Conservation (phyloP, 2,888 invertebrate species). For the Venustoraphidia nigricollis region DNA sequence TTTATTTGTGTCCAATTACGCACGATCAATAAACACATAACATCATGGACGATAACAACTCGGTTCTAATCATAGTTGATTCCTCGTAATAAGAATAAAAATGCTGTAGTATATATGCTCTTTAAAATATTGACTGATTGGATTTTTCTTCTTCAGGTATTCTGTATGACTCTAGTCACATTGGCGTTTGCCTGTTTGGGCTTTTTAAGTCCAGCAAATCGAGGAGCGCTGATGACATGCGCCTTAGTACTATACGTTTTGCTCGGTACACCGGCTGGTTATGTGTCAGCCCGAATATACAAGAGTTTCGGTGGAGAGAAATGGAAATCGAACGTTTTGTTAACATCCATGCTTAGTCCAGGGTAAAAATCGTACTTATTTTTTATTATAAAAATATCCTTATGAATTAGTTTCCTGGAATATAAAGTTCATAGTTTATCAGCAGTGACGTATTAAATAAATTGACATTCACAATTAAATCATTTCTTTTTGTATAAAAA, state of each 20-base stretch:
- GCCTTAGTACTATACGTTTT: slow-evolving; percentile 94
- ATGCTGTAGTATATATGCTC: too few relatives aligned
- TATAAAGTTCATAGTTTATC: too few relatives aligned
- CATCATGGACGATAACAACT: too few relatives aligned
- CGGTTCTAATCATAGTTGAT: too few relatives aligned
- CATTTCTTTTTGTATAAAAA: background rate
- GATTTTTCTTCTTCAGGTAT: slow-evolving; percentile 32
- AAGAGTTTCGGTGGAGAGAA: slow-evolving; percentile 97
- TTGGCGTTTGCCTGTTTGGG: slow-evolving; percentile 97
- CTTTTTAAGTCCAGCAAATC: slow-evolving; percentile 95
- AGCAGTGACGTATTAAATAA: too few relatives aligned
- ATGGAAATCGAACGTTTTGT: slow-evolving; percentile 95
- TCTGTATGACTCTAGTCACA: slow-evolving; percentile 91
- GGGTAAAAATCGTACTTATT: slow-evolving; percentile 47
- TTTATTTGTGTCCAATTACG: too few relatives aligned
- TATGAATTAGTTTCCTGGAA: slow-evolving; percentile 1
- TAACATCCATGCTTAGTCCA: slow-evolving; percentile 92
- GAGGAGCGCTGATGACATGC: slow-evolving; percentile 97
- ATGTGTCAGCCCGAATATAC: slow-evolving; percentile 91
- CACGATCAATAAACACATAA: too few relatives aligned
- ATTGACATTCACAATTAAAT: too few relatives aligned
- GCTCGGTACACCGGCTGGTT: slow-evolving; percentile 92
- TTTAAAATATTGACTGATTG: background rate
- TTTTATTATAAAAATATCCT: slow-evolving; percentile 2
- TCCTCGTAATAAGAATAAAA: too few relatives aligned